Conservation (phyloP, 2,113 vertebrate species). For the Xiphorhynchus elegans region DNA sequence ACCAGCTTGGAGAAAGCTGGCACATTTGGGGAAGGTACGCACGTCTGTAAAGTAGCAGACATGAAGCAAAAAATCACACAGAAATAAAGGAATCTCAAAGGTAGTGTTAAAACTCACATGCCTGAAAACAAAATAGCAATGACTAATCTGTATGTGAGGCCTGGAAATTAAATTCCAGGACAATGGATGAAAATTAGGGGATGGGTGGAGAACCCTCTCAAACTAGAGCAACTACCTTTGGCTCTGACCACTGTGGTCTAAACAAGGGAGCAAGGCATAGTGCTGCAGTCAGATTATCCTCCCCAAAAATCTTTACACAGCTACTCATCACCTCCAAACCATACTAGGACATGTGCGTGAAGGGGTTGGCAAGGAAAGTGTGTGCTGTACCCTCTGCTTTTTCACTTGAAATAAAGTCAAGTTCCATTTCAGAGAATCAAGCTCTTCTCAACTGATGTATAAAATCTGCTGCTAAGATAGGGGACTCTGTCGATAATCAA, state of each 20-base stretch:
- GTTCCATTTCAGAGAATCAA: not conserved
- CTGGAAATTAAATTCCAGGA: not conserved
- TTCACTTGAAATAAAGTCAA: slow-evolving; percentile 39
- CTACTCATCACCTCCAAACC: not conserved
- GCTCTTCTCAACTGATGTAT: not conserved
- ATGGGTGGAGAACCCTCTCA: not conserved
- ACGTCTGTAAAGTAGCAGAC: not conserved
- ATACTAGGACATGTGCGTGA: not conserved
- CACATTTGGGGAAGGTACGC: not conserved
- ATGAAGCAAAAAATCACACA: not conserved
- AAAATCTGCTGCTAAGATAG: slow-evolving; percentile 34
- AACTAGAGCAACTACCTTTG: not conserved
- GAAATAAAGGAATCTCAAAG: not conserved
- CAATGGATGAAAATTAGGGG: not conserved
- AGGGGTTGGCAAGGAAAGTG: not conserved
- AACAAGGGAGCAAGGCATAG: not conserved
- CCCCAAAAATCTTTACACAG: not conserved
- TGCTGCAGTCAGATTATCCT: not conserved
- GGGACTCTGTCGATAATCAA: slow-evolving; percentile 30
- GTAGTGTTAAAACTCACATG: not conserved
- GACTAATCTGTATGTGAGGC: not conserved
- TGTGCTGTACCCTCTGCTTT: slow-evolving; percentile 19
- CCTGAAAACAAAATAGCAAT: not conserved
- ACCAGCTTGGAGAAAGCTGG: not conserved
- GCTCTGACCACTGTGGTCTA: not conserved